Evolutionary conservation across 2,888 invertebrate species (phyloP).

Genomic region (Eupithecia subfuscata): DNA sequence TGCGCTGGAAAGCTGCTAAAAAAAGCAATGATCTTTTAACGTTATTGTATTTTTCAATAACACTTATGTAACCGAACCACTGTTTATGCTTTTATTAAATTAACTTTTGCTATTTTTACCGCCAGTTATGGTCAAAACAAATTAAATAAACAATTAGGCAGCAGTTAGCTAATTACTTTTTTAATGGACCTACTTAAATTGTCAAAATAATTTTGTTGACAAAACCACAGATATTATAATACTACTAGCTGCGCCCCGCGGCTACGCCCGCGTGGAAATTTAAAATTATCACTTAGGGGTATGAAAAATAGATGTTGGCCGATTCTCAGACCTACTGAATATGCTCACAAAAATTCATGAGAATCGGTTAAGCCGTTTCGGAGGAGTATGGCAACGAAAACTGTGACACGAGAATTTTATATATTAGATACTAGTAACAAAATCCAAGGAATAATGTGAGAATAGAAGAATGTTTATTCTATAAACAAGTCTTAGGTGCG

Average conservation of each 20-base stretch:
- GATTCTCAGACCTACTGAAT: too few relatives aligned
- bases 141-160: not conserved
- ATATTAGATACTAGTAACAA: too few relatives aligned
- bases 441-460: not conserved
- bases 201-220: not conserved
- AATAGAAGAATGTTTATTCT: not conserved
- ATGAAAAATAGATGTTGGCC: too few relatives aligned
- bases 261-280: too few relatives aligned
- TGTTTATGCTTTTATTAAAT: not conserved
- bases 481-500: not conserved
- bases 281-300: too few relatives aligned
- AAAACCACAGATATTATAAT: too few relatives aligned
- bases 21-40: not conserved
- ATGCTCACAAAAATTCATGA: too few relatives aligned
- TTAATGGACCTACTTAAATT: not conserved
- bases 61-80: not conserved
- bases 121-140: not conserved
- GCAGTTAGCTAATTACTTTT: not conserved
- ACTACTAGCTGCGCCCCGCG: too few relatives aligned
- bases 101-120: not conserved
- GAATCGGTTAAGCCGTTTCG: too few relatives aligned
- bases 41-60: not conserved
- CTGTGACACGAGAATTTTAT: too few relatives aligned
- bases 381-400: too few relatives aligned
- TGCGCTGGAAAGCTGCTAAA: constrained; percentile 18